phyloP scores from a whole-genome alignment of 2,797 vertebrate genomes.

The Darevskia mixta region DNA sequence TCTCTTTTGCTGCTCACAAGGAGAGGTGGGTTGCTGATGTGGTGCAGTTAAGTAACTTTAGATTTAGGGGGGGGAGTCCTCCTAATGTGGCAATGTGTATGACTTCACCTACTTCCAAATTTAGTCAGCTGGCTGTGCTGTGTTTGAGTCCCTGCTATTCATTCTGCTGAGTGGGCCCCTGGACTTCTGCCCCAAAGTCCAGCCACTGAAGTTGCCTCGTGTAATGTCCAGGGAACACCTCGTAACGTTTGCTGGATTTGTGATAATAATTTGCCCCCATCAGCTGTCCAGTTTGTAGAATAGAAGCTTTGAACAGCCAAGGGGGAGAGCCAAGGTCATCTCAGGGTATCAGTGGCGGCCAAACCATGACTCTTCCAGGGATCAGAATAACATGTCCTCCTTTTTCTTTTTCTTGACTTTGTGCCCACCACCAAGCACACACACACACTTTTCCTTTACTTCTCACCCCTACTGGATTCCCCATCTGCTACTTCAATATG shows the following conservation, averaged over 20 bases:
- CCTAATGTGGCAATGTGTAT: background rate
- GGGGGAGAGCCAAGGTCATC: constrained; percentile 16
- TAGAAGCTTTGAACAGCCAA: constrained; percentile 12
- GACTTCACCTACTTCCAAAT: background rate
- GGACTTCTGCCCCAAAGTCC: background rate
- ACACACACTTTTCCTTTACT: background rate
- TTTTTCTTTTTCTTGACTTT: background rate
- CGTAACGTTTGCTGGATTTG: background rate
- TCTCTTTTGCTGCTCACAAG: background rate
- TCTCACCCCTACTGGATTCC: constrained; percentile 14
- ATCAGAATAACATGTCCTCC: background rate
- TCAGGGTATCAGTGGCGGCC: background rate
- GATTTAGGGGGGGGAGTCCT: background rate
- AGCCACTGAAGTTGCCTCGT: background rate
- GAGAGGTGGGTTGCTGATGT: background rate
- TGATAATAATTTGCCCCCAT: background rate
- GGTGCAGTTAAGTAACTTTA: background rate
- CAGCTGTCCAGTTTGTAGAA: constrained; percentile 20
- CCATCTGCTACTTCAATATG: constrained; percentile 20
- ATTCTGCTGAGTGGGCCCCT: background rate
- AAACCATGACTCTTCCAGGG: constrained; percentile 12
- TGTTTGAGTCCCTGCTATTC: background rate
- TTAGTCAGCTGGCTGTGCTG: background rate
- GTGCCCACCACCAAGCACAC: background rate
- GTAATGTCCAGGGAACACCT: background rate